A percentile compares a stretch with the other conserved stretches of the same genome.
phyloP scores from a whole-genome alignment of 2,797 vertebrate species.

The Cichlasoma orientale region DNA sequence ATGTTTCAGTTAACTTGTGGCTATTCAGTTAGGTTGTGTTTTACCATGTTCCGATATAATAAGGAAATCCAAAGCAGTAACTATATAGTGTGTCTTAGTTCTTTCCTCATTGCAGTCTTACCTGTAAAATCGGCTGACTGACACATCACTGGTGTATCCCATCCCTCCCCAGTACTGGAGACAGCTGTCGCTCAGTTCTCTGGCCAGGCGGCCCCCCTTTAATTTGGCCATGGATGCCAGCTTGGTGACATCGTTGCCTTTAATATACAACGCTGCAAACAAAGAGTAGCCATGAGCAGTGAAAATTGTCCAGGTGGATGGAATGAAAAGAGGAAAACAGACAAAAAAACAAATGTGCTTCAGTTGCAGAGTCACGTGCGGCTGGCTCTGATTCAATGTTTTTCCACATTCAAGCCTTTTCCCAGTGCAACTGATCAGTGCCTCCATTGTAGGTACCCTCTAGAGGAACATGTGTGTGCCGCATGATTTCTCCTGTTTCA shows the following conservation, averaged over 20 bases:
- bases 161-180: slow-evolving; percentile 94
- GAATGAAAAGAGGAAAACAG: neutral
- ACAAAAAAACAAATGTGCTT: slow-evolving; percentile 6
- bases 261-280: slow-evolving; percentile 82
- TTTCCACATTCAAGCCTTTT: neutral
- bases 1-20: neutral
- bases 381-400: neutral
- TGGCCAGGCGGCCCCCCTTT: slow-evolving; percentile 84
- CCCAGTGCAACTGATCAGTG: slow-evolving; percentile 3
- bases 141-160: slow-evolving; percentile 89
- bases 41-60: neutral
- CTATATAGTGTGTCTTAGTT: neutral
- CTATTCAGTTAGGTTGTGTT: neutral
- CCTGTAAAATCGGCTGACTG: slow-evolving; percentile 90
- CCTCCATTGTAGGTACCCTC: neutral
- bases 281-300: neutral
- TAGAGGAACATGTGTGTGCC: slow-evolving; percentile 3
- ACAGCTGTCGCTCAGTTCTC: slow-evolving; percentile 86
- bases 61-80: neutral
- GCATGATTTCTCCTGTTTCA: slow-evolving; percentile 14
- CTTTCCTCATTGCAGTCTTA: slow-evolving; percentile 54
- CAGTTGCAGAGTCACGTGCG: neutral
- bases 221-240: slow-evolving; percentile 91
- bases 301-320: neutral
- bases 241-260: slow-evolving; percentile 88